A percentile compares a stretch with the other conserved stretches of the same genome.
Evolutionary conservation across 2,888 invertebrate genomes (phyloP).

Genomic region (Aphrophora alni): DNA sequence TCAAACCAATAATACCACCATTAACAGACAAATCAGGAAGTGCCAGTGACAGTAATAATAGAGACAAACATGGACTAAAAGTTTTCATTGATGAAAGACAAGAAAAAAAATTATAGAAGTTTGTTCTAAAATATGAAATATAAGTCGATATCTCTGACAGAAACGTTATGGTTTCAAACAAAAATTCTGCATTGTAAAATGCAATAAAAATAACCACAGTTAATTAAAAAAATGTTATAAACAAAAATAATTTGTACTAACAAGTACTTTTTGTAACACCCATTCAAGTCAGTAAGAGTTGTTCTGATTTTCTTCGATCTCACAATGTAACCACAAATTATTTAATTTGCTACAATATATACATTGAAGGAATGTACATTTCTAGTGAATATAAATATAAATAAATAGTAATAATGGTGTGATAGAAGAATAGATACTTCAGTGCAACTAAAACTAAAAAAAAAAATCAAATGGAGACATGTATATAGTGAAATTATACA

Average conservation of each 20-base stretch:
- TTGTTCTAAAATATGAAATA: too few species aligned
- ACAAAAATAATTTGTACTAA: too few species aligned
- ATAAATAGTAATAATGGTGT: background rate
- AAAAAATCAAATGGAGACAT: too few species aligned
- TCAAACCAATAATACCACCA: constrained; percentile 64
- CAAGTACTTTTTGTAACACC: too few species aligned
- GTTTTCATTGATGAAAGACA: background rate
- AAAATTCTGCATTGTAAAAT: too few species aligned
- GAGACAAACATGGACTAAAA: background rate
- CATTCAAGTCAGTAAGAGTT: background rate
- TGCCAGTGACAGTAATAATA: background rate
- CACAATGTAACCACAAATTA: background rate
- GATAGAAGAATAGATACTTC: background rate
- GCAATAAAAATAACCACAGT: too few species aligned
- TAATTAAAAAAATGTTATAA: too few species aligned
- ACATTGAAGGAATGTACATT: background rate
- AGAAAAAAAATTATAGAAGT: background rate
- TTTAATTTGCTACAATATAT: background rate
- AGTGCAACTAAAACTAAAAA: too few species aligned
- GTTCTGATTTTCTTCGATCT: background rate
- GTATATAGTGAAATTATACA: too few species aligned
- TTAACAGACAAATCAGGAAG: constrained; percentile 45
- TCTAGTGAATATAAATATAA: background rate
- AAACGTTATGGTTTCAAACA: too few species aligned
- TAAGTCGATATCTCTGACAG: too few species aligned